phyloP scores from a whole-genome alignment of 2,888 invertebrate species.

The Stenodema calcarata region DNA sequence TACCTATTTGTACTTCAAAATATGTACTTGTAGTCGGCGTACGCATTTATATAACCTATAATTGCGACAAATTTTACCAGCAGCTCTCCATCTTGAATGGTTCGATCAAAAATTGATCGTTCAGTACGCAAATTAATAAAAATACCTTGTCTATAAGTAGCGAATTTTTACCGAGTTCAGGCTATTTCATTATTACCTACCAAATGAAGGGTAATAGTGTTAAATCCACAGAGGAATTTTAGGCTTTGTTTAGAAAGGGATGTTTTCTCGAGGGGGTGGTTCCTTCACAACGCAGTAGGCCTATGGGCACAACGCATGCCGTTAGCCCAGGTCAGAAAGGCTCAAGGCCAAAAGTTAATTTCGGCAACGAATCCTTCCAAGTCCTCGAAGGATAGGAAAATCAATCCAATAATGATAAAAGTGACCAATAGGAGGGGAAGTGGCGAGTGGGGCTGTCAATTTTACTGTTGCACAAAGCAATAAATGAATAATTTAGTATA shows the following conservation, averaged over 20 bases:
- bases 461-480: not conserved
- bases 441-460: not conserved
- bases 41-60: no score
- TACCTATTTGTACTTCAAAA: no score
- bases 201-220: no score
- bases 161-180: no score
- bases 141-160: no score
- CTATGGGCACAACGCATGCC: constrained; percentile 1
- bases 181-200: no score
- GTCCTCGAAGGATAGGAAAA: not conserved
- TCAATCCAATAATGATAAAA: not conserved
- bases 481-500: no score
- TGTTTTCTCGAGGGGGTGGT: not conserved
- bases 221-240: not conserved
- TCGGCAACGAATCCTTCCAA: not conserved
- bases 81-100: no score
- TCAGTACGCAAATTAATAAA: no score
- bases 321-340: constrained; percentile 19
- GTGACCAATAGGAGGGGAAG: not conserved
- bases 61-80: no score
- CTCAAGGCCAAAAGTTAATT: not conserved
- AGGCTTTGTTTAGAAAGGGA: not conserved
- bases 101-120: no score
- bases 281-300: constrained; percentile 1
- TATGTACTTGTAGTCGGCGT: no score